Conservation (phyloP, 1,140 invertebrate species). For the Oncopodura yosiiana region DNA sequence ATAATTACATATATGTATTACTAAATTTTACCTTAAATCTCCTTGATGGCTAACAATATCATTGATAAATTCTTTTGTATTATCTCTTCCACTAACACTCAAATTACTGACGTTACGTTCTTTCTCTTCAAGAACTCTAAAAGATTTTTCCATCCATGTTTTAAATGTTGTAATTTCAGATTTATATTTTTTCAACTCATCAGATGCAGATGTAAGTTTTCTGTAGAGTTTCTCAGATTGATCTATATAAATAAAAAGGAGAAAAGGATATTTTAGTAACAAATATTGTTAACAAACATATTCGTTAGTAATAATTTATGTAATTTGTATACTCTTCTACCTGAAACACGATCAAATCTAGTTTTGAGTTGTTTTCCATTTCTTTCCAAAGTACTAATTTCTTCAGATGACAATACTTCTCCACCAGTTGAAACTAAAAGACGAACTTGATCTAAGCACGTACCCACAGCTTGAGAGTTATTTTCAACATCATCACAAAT, state of each 20-base stretch:
- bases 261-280: too few species aligned
- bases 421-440: constrained; percentile 80
- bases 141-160: constrained; percentile 70
- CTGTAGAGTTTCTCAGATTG: constrained; percentile 66
- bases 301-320: too few species aligned
- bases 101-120: constrained; percentile 67
- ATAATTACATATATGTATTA: background rate
- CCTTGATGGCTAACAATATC: constrained; percentile 91
- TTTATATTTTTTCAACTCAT: constrained; percentile 78
- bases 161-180: constrained; percentile 70
- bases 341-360: constrained; percentile 66
- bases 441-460: constrained; percentile 81
- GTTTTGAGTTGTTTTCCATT: constrained; percentile 71
- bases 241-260: too few species aligned
- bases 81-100: constrained; percentile 47
- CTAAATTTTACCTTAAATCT: too few species aligned
- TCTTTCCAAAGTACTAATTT: constrained; percentile 74
- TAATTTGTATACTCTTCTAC: too few species aligned
- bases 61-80: constrained; percentile 74
- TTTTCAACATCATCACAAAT: constrained; percentile 83
- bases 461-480: constrained; percentile 71
- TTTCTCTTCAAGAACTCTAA: constrained; percentile 69
- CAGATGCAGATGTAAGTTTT: constrained; percentile 63
- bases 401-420: constrained; percentile 78
- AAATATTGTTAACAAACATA: too few species aligned